Evolutionary conservation across 2,888 invertebrate species (phyloP).

Genomic region (Callimorpha dominula): DNA sequence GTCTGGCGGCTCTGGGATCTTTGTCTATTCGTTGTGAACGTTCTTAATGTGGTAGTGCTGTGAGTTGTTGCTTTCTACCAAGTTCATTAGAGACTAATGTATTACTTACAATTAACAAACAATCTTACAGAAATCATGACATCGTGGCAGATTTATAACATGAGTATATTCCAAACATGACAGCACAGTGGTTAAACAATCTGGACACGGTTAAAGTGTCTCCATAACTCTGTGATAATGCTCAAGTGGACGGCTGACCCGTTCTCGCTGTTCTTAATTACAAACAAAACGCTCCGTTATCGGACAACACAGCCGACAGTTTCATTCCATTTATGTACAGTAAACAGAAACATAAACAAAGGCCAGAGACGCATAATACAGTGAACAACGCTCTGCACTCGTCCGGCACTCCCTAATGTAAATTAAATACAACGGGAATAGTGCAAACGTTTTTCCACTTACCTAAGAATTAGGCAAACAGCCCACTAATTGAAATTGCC

Average conservation of each 20-base stretch:
- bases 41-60: slow-evolving; percentile 26
- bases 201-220: slow-evolving; percentile 72
- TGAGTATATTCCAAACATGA: slow-evolving; percentile 69
- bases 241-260: slow-evolving; percentile 67
- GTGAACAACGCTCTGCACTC: slow-evolving; percentile 68
- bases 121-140: slow-evolving; percentile 60
- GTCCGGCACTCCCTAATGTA: slow-evolving; percentile 59
- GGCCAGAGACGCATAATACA: slow-evolving; percentile 57
- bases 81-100: slow-evolving; percentile 52
- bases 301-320: slow-evolving; percentile 68
- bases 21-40: slow-evolving; percentile 1
- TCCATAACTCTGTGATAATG: slow-evolving; percentile 77
- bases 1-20: no score
- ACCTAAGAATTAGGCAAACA: slow-evolving; percentile 40
- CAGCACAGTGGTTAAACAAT: slow-evolving; percentile 71
- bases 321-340: slow-evolving; percentile 77
- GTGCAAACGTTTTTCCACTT: slow-evolving; percentile 56
- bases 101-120: slow-evolving; percentile 62
- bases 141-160: slow-evolving; percentile 67
- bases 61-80: slow-evolving; percentile 34
- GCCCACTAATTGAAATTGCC: slow-evolving; percentile 38
- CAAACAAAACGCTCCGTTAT: slow-evolving; percentile 83
- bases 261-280: slow-evolving; percentile 81
- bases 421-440: slow-evolving; percentile 53
- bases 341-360: slow-evolving; percentile 78